Evolutionary conservation across 1,140 invertebrate species (phyloP), one percentile per base, ranked within the genome.

Genomic region (Idris sp.): DNA sequence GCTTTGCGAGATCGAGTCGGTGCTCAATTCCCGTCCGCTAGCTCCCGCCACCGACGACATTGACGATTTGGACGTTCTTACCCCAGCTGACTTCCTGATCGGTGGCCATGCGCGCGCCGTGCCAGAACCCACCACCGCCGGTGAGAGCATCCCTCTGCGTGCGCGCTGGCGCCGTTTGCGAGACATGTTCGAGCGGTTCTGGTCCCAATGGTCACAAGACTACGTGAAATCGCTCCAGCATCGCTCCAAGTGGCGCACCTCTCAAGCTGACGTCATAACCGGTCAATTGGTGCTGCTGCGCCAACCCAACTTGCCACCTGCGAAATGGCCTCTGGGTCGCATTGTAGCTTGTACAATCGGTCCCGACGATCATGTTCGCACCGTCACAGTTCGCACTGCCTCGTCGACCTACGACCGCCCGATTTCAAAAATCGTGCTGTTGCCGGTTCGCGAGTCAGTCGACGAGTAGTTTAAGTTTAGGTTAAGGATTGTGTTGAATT

Each of bases 1-100:
- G 8, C n/a, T 76, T 0, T 59, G 26, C 7, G 54, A 77, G 25
- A 61, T 79, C 4, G 78, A 80, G 51, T 71, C 71, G 1, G 31
- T 62, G 19, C 58, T 82, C 0, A 85, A 83, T 59, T 80, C 75
- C 0, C 49, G 49, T 1, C 33, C 33, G 0, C 13, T 54, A 1
- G 9, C 18, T 2, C 19, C 49, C 0, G 10, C 81, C 2, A 62
- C 75, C 0, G 28, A 43, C 16, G 65, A 77, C 22, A 58, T 64
- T 7, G 36, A 71, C n/a, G 73, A 78, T 18, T 30, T 74, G 0
- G 4, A 18, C 1, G 40, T 72, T 1, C 59, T 84, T 1, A 81
- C 82, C 6, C 78, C 79, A 8, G 62, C 49, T 2, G 72, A 80
- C 36, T 80, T 78, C 30, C 33, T 81, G 2, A 61, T 79, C n/a